Conservation (phyloP, 2,888 invertebrate species). For the Mesochorus sp. region DNA sequence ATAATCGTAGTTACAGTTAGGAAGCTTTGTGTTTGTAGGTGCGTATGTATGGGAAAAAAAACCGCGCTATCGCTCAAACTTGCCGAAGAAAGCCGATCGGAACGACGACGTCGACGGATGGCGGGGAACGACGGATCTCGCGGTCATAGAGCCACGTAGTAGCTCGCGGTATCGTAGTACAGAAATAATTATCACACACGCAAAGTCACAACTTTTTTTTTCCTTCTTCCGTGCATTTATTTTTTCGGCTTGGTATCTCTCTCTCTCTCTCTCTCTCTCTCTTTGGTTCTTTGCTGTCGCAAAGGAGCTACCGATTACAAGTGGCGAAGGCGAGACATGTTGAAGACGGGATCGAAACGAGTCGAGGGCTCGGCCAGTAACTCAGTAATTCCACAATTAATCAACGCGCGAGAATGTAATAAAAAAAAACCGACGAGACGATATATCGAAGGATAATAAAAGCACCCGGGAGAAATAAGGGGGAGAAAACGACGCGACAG, state of each 20-base stretch:
- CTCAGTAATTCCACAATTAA: constrained; percentile 60
- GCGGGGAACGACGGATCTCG: constrained; percentile 35
- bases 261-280: not conserved
- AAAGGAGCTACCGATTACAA: constrained; percentile 8
- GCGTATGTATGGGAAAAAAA: constrained; percentile 2
- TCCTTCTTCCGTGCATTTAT: not conserved
- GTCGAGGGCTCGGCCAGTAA: constrained; percentile 38
- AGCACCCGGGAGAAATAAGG: constrained; percentile 21
- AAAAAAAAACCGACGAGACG: constrained; percentile 4
- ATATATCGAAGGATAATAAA: constrained; percentile 31
- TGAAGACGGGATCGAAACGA: constrained; percentile 12
- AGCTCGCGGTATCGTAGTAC: constrained; percentile 41
- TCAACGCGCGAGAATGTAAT: constrained; percentile 44
- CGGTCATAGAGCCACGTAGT: constrained; percentile 54
- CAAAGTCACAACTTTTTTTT: constrained; percentile 4
- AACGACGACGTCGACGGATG: constrained; percentile 24
- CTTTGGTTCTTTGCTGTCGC: not conserved
- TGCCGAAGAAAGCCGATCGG: constrained; percentile 31
- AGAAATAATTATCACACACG: constrained; percentile 32
- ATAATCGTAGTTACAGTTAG: not conserved
- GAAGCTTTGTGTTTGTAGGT: not conserved
- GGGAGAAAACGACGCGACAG: not conserved
- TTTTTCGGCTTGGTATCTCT: not conserved
- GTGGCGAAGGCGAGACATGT: constrained; percentile 27
- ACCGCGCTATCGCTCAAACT: constrained; percentile 39